Evolutionary conservation across 92 coral and sea anemone species (phyloP), one percentile per base, ranked within the genome.

Genomic region (Anthopleura xanthogrammica): DNA sequence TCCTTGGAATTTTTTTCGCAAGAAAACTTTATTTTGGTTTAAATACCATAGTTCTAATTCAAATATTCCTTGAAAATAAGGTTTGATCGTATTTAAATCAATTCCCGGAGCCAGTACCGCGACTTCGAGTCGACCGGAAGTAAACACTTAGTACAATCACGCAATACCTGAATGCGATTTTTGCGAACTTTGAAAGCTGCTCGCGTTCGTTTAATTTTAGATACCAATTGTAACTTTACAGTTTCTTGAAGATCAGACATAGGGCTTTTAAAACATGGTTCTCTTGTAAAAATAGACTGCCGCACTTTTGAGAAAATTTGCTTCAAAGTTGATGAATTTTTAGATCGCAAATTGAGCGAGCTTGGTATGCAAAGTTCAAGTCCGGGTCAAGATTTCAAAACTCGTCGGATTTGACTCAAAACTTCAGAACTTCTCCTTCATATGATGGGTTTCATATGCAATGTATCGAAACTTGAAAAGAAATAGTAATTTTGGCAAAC

Each of bases 161-260:
- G 70, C 70, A 19, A 62, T 13, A 13, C 16, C 29, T 3, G 70
- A 62, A 62, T 17, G 70, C 70, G 29, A 62, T 62, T 62, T 62
- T 62, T 22, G 23, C 70, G 0, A 62, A 62, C 70, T 62, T 62
- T 62, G 29, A 62, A 62, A 22, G 70, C 29, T 62, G 70, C 70
- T 62, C 70, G 70, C 70, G 70, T 62, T 62, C 70, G 70, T 62
- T 62, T 62, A 62, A 17, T 62, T 62, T 62, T 62, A 62, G 29
- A 62, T 62, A 3, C 70, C 70, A 62, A 62, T 62, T 62, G 5
- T 62, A 62, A 62, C 70, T 62, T 62, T 62, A 12, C 70, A 19
- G 11, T 62, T 62, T 62, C 24, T 62, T 3, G 29, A 62, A 62
- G 70, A 24, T 62, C 9, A 3, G 70, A 20, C 70, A 9, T 62